Percentiles rank a stretch among this genome's conserved stretches.
These are phyloP conservation scores for Homalodisca vitripennis DNA, from an alignment of 1,140 invertebrate species.

Conservation along the genomic window DNA sequence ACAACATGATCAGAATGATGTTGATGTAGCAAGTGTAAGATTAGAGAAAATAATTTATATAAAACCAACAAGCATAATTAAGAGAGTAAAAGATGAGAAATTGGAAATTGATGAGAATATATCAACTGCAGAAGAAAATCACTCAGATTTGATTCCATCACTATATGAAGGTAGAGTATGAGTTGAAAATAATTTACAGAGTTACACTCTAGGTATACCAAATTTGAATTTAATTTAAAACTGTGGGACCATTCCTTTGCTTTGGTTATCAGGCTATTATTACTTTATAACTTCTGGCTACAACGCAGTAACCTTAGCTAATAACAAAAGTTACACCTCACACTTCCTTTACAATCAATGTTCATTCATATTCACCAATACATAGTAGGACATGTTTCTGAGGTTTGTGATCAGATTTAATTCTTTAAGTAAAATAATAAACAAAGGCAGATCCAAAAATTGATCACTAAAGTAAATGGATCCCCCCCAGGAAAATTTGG, in stretches of 20 bases:
- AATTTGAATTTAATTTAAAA: background rate
- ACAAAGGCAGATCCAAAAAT: too few relatives aligned
- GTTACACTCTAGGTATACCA: background rate
- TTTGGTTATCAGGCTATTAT: background rate
- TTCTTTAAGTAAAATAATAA: too few relatives aligned
- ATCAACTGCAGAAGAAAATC: slow-evolving; percentile 56
- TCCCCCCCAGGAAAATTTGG: too few relatives aligned
- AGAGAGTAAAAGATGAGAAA: background rate
- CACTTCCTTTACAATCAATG: background rate
- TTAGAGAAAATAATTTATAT: background rate
- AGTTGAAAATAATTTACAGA: background rate
- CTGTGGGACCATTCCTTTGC: background rate
- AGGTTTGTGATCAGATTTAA: too few relatives aligned
- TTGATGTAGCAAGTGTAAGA: background rate
- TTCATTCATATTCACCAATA: too few relatives aligned
- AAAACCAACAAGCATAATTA: background rate
- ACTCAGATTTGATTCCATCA: slow-evolving; percentile 68
- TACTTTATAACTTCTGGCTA: background rate
- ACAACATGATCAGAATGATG: background rate
- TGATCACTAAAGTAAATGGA: too few relatives aligned
- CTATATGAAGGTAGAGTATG: slow-evolving; percentile 66
- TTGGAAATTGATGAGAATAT: background rate
- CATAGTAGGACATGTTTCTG: too few relatives aligned
- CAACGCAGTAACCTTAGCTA: too few relatives aligned
- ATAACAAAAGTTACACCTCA: background rate